These are phyloP conservation scores for Parazoanthus darwini DNA, from an alignment of 92 coral and sea anemone genomes.

Conservation along the genomic window DNA sequence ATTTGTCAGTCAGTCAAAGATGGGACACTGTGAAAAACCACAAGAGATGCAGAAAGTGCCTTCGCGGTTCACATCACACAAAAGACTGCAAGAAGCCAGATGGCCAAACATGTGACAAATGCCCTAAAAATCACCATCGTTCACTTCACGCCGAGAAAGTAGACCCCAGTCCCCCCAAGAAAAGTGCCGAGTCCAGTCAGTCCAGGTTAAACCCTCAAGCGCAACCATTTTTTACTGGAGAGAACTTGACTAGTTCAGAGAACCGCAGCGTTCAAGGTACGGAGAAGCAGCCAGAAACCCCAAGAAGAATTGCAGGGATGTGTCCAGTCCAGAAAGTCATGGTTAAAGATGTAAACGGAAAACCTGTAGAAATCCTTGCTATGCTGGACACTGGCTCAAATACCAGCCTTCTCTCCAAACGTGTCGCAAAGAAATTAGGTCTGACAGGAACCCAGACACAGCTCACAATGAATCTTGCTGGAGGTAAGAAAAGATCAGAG, in stretches of 20 bases:
- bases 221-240: constrained; percentile 17
- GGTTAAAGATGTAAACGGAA: constrained; percentile 45
- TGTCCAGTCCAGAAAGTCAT: constrained; percentile 65
- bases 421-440: constrained; percentile 41
- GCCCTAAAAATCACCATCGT: too few relatives aligned
- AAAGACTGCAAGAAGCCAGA: too few relatives aligned
- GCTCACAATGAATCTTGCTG: constrained; percentile 66
- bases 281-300: background rate
- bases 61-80: too few relatives aligned
- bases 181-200: too few relatives aligned
- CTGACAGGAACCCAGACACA: constrained; percentile 53
- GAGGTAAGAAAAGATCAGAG: constrained; percentile 58
- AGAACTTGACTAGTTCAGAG: background rate
- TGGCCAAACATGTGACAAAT: too few relatives aligned
- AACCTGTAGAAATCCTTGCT: constrained; percentile 52
- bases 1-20: too few relatives aligned
- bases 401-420: constrained; percentile 51
- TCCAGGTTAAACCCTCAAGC: too few relatives aligned
- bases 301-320: constrained; percentile 40
- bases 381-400: constrained; percentile 57
- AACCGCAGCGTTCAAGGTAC: constrained; percentile 31
- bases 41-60: too few relatives aligned
- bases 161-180: too few relatives aligned
- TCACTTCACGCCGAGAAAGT: too few relatives aligned
- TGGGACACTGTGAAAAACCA: too few relatives aligned